These are phyloP conservation scores for Apaloderma vittatum DNA, from an alignment of 2,113 vertebrate genomes.

Conservation along the genomic window DNA sequence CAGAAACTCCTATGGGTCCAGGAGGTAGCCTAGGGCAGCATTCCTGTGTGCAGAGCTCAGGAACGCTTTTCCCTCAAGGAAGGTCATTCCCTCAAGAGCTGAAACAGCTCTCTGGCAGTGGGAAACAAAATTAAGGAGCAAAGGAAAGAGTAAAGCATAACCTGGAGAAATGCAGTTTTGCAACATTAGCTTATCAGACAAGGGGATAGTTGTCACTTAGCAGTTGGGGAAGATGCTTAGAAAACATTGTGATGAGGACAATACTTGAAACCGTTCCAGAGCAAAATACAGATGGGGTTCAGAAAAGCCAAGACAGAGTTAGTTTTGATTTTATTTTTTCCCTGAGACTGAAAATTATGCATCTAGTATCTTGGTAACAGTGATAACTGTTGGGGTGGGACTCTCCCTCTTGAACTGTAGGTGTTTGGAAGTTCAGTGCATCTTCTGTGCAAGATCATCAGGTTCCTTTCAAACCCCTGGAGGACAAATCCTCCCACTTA, in stretches of 20 bases:
- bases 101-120: neutral
- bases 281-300: neutral
- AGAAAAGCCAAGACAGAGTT: neutral
- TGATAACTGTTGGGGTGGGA: neutral
- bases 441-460: neutral
- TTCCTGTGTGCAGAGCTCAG: constrained; percentile 50
- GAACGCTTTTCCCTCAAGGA: neutral
- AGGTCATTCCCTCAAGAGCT: constrained; percentile 36
- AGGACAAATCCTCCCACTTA: constrained; percentile 32
- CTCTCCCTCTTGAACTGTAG: constrained; percentile 28
- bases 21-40: constrained; percentile 29
- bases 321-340: neutral
- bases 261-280: constrained; percentile 27
- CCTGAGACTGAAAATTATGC: neutral
- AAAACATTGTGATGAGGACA: neutral
- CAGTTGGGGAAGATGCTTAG: neutral
- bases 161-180: neutral
- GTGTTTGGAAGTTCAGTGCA: constrained; percentile 4
- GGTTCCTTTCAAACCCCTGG: neutral
- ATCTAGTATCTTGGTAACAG: neutral
- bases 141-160: neutral
- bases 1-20: neutral
- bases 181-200: neutral
- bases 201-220: neutral
- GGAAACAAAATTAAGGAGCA: neutral